Conservation (phyloP, 2,113 vertebrate species). For the Vireo altiloquus region DNA sequence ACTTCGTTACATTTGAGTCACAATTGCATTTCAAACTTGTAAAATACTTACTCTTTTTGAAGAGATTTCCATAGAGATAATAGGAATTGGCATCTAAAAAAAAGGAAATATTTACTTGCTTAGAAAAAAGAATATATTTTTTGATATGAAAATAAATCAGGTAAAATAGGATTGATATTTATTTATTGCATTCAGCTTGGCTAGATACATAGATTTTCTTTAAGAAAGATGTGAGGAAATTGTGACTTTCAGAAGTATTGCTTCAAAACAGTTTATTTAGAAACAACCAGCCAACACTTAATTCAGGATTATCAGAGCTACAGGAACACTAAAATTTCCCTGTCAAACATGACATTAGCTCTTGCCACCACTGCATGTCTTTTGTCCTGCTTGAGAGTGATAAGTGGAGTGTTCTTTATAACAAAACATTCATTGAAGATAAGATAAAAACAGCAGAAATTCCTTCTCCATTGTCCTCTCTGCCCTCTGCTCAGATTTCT, state of each 20-base stretch:
- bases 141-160: not conserved
- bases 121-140: not conserved
- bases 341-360: slow-evolving; percentile 30
- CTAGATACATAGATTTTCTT: not conserved
- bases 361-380: not conserved
- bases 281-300: not conserved
- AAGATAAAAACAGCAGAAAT: slow-evolving; percentile 34
- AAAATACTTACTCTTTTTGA: slow-evolving; percentile 87
- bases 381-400: slow-evolving; percentile 25
- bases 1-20: not conserved
- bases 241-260: not conserved
- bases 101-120: not conserved
- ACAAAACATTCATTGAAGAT: slow-evolving; percentile 32
- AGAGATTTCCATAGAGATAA: slow-evolving; percentile 91
- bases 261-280: not conserved
- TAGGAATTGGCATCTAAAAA: slow-evolving; percentile 82
- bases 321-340: not conserved
- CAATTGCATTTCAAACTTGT: not conserved
- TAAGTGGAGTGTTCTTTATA: slow-evolving; percentile 34
- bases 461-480: not conserved
- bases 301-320: slow-evolving; percentile 17
- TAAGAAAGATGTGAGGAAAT: not conserved
- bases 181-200: not conserved
- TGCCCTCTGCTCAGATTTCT: not conserved
- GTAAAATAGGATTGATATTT: not conserved